phyloP scores from a whole-genome alignment of 2,888 invertebrate species.

The Belgica antarctica region DNA sequence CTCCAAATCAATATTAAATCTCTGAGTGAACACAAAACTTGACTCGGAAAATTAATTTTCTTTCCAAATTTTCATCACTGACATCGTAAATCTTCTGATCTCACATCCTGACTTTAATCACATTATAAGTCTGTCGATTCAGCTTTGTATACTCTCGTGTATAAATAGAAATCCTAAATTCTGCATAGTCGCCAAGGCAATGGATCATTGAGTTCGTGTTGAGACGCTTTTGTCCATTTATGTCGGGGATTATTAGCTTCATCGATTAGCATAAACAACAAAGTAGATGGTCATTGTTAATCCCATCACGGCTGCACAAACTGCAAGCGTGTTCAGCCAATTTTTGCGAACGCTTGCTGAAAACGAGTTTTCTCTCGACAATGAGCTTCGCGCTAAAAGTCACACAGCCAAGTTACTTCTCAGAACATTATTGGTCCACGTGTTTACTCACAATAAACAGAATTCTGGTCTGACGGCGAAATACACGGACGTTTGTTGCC shows the following conservation, averaged over 20 bases:
- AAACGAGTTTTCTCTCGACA: background rate
- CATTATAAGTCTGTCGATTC: no score
- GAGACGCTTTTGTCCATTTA: background rate
- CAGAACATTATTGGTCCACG: background rate
- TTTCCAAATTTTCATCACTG: no score
- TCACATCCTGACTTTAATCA: no score
- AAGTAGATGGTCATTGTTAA: background rate
- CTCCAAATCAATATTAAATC: no score
- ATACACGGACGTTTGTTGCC: background rate
- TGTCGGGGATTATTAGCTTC: background rate
- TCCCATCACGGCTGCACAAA: background rate
- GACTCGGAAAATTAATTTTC: no score
- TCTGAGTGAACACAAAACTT: no score
- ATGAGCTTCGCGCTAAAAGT: background rate
- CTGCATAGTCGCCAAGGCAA: no score
- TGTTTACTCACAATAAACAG: background rate
- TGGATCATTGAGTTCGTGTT: background rate
- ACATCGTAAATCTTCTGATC: no score
- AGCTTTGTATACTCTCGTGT: no score
- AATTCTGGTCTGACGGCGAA: background rate
- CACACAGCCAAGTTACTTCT: background rate
- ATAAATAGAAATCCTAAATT: no score
- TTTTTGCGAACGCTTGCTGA: background rate
- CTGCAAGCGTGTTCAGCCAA: background rate
- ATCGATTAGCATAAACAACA: background rate